Evolutionary conservation across 2,113 vertebrate genomes (phyloP).

Genomic region (Syngnathoides biaculeatus): DNA sequence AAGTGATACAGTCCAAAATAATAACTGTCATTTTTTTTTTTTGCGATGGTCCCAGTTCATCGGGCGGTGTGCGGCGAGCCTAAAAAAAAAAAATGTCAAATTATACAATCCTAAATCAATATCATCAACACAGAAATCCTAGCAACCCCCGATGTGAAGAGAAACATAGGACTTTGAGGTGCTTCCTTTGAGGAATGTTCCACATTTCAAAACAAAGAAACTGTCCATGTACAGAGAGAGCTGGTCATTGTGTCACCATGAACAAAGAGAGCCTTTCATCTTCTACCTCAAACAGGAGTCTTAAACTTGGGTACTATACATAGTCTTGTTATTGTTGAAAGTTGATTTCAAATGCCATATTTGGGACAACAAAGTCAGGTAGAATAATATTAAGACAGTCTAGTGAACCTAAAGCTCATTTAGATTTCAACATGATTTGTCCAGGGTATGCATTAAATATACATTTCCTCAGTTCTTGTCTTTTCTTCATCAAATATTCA

Average conservation of each 20-base stretch:
- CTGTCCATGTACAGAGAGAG: not conserved
- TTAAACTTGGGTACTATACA: constrained; percentile 4
- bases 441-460: not conserved
- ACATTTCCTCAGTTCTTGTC: not conserved
- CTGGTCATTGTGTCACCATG: not conserved
- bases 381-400: constrained; percentile 38
- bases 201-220: not conserved
- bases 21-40: too few relatives aligned
- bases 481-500: too few relatives aligned
- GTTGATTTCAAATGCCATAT: constrained; percentile 47
- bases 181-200: not conserved
- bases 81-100: not conserved
- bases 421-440: constrained; percentile 13
- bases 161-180: not conserved
- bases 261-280: not conserved
- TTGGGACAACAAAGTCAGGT: constrained; percentile 30
- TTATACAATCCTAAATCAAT: not conserved
- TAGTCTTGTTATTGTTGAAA: constrained; percentile 38
- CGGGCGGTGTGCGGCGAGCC: not conserved
- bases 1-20: too few relatives aligned
- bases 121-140: not conserved
- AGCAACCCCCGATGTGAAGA: not conserved
- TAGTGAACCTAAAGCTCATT: constrained; percentile 32
- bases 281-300: not conserved
- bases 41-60: too few relatives aligned